Evolutionary conservation across 1,140 invertebrate genomes (phyloP).

Genomic region (Venturia canescens): DNA sequence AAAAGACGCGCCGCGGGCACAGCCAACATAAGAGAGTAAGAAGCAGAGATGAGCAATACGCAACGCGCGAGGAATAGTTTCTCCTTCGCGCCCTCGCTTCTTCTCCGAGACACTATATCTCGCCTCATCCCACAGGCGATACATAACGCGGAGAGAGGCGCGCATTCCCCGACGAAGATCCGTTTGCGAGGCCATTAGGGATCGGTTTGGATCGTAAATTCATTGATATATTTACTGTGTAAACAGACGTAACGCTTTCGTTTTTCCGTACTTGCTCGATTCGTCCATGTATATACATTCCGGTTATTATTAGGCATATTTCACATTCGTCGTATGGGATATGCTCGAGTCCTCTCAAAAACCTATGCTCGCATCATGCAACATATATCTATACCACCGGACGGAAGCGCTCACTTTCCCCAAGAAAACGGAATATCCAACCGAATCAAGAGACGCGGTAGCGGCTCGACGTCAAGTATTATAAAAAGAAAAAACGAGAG

Average conservation of each 20-base stretch:
- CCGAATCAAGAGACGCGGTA: too few relatives aligned
- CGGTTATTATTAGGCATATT: neutral
- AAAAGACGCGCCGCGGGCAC: slow-evolving; percentile 29
- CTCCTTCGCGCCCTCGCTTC: slow-evolving; percentile 14
- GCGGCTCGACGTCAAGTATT: too few relatives aligned
- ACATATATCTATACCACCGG: neutral
- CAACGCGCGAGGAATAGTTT: neutral
- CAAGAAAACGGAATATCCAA: too few relatives aligned
- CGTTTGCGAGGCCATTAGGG: slow-evolving; percentile 73
- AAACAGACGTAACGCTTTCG: slow-evolving; percentile 60
- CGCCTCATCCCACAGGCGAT: slow-evolving; percentile 24
- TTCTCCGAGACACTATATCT: too few relatives aligned
- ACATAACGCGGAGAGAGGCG: slow-evolving; percentile 39
- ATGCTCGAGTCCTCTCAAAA: neutral
- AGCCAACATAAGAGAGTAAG: slow-evolving; percentile 41
- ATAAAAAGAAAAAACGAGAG: too few relatives aligned
- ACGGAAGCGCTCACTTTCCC: neutral
- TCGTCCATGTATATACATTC: neutral
- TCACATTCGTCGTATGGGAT: too few relatives aligned
- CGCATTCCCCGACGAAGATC: slow-evolving; percentile 71
- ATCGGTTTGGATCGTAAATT: slow-evolving; percentile 72
- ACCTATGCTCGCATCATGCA: neutral
- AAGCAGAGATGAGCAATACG: slow-evolving; percentile 45
- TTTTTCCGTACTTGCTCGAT: slow-evolving; percentile 60
- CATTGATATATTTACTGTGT: slow-evolving; percentile 74